Conservation (phyloP, 2,113 vertebrate species). For the Osmerus eperlanus region DNA sequence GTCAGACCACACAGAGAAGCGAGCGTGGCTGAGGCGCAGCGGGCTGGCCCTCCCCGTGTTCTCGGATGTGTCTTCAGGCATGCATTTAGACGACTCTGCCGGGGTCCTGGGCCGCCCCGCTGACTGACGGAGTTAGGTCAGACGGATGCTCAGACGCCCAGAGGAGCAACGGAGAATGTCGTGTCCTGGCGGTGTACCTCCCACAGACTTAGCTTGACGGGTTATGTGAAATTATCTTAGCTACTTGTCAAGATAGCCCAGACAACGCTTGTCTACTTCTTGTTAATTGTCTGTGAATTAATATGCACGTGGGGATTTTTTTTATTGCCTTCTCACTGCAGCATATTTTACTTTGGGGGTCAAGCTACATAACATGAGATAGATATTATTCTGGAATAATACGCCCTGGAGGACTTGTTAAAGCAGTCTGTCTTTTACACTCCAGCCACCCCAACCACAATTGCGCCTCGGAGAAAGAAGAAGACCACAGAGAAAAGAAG, state of each 20-base stretch:
- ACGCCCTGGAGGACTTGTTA: too few relatives aligned
- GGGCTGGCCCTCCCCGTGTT: background rate
- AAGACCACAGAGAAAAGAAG: background rate
- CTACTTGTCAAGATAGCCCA: background rate
- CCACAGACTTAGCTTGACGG: background rate
- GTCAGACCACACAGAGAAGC: constrained; percentile 20
- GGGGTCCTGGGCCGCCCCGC: constrained; percentile 13
- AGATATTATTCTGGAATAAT: too few relatives aligned
- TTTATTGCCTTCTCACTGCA: too few relatives aligned
- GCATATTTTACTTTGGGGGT: too few relatives aligned
- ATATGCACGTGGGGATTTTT: too few relatives aligned
- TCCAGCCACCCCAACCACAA: constrained; percentile 1
- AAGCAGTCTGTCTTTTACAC: too few relatives aligned
- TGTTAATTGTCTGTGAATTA: too few relatives aligned
- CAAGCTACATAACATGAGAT: too few relatives aligned
- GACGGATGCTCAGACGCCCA: constrained; percentile 48
- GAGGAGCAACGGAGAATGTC: constrained; percentile 4
- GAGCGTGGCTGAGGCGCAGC: constrained; percentile 25
- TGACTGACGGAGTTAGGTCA: constrained; percentile 41
- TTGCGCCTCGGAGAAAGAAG: background rate
- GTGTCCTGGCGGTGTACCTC: background rate
- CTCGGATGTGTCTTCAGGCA: constrained; percentile 17
- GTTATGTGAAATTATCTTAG: background rate
- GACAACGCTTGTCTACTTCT: background rate
- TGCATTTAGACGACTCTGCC: constrained; percentile 45